phyloP scores from a whole-genome alignment of 2,888 invertebrate genomes.

The Lasioglossum malachurum region DNA sequence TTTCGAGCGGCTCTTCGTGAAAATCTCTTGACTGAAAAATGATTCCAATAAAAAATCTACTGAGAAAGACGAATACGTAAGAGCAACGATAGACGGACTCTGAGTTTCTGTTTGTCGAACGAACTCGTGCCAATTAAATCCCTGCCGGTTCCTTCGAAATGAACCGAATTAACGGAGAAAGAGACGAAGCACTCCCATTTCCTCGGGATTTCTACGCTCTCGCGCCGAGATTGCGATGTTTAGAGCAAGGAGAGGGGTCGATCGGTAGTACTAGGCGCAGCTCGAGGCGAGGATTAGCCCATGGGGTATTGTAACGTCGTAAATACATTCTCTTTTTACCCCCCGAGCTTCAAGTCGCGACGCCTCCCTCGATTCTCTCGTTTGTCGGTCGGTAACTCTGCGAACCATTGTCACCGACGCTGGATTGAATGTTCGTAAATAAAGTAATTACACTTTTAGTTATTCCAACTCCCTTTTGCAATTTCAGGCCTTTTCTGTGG shows the following conservation, averaged over 20 bases:
- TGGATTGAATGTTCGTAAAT: constrained; percentile 37
- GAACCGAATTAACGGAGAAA: constrained; percentile 30
- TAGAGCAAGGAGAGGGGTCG: constrained; percentile 63
- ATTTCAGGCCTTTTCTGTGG: background rate
- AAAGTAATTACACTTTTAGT: constrained; percentile 36
- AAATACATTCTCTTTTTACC: constrained; percentile 81
- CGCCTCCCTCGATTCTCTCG: constrained; percentile 44
- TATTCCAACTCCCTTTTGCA: background rate
- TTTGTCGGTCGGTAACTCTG: constrained; percentile 71
- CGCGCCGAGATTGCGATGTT: constrained; percentile 55
- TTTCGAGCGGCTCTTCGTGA: constrained; percentile 40
- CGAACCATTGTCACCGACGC: constrained; percentile 73
- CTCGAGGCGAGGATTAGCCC: constrained; percentile 82
- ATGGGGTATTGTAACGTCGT: constrained; percentile 84
- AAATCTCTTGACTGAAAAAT: constrained; percentile 23
- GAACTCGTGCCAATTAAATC: background rate
- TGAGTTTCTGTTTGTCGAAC: background rate
- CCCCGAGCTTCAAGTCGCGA: constrained; percentile 66
- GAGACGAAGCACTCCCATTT: constrained; percentile 37
- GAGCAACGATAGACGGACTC: background rate
- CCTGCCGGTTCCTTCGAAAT: background rate
- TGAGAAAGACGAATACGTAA: background rate
- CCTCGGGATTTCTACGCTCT: constrained; percentile 56
- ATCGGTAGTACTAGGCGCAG: constrained; percentile 65
- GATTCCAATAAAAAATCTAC: background rate